These are phyloP conservation scores for Tragelaphus scriptus DNA, from an alignment of 2,113 vertebrate genomes.

Conservation along the genomic window DNA sequence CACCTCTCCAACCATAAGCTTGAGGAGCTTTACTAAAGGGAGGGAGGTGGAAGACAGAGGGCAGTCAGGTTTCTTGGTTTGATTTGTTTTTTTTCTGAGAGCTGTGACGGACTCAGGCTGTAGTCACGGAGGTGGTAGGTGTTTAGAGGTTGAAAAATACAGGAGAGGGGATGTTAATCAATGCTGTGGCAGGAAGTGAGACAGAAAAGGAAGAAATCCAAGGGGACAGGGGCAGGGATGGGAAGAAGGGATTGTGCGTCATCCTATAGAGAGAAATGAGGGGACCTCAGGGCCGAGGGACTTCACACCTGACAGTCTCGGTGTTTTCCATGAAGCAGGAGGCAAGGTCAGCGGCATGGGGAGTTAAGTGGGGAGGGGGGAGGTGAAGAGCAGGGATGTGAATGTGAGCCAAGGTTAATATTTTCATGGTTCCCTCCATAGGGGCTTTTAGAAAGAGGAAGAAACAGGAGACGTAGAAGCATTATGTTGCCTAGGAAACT, in stretches of 20 bases:
- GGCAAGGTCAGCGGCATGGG: constrained; percentile 18
- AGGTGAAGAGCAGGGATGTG: constrained; percentile 5
- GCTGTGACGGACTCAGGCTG: neutral
- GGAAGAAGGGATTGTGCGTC: neutral
- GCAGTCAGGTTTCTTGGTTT: constrained; percentile 7
- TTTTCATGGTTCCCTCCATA: constrained; percentile 62
- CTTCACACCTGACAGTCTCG: neutral
- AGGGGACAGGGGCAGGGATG: neutral
- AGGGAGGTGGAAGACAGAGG: neutral
- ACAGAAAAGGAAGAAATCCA: constrained; percentile 3
- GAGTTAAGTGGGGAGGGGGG: neutral
- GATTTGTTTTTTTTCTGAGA: constrained; percentile 14
- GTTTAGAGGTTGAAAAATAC: neutral
- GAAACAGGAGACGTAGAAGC: constrained; percentile 45
- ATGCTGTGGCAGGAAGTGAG: neutral
- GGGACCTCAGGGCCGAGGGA: neutral
- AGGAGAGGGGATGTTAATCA: neutral
- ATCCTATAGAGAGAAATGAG: neutral
- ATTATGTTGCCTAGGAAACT: constrained; percentile 70
- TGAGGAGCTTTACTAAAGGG: neutral
- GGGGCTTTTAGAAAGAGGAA: constrained; percentile 57
- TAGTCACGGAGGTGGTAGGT: neutral
- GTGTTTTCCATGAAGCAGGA: neutral
- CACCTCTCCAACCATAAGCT: neutral
- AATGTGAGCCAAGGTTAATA: constrained; percentile 66